Evolutionary conservation across 2,888 invertebrate species (phyloP).

Genomic region (Strigamia maritima): DNA sequence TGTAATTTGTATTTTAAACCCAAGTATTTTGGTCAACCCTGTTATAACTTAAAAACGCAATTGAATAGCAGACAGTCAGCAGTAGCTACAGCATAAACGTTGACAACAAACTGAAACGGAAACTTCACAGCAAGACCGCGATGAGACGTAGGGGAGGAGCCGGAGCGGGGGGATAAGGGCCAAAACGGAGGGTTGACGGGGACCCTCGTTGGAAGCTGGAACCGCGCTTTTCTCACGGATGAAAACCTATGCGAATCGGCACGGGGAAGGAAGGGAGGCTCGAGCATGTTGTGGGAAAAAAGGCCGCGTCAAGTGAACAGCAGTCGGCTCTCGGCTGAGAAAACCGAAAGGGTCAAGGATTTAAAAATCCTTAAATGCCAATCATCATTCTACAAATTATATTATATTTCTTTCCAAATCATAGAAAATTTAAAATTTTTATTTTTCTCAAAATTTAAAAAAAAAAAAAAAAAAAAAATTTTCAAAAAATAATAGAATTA

Average conservation of each 20-base stretch:
- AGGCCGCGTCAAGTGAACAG: background rate
- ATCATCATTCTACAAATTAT: too few relatives aligned
- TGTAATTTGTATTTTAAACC: too few relatives aligned
- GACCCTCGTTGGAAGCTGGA: background rate
- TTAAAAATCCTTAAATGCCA: too few relatives aligned
- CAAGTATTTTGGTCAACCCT: too few relatives aligned
- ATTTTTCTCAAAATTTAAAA: too few relatives aligned
- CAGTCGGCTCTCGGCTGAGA: background rate
- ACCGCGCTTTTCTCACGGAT: conserved; percentile 16
- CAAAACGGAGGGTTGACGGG: conserved; percentile 15
- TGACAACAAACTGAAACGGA: background rate
- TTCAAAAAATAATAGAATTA: too few relatives aligned
- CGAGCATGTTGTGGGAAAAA: background rate
- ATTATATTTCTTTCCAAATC: too few relatives aligned
- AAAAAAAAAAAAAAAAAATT: too few relatives aligned
- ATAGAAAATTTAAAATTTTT: too few relatives aligned
- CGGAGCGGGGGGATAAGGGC: background rate
- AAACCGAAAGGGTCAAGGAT: conserved; percentile 4
- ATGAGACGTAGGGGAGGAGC: background rate
- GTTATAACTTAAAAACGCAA: too few relatives aligned
- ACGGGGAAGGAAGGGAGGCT: background rate
- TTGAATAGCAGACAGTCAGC: too few relatives aligned
- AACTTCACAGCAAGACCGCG: background rate
- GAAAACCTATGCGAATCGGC: conserved; percentile 26
- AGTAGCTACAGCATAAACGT: too few relatives aligned